phyloP scores from a whole-genome alignment of 2,888 invertebrate species.

The Pachycephus smyrnensis region DNA sequence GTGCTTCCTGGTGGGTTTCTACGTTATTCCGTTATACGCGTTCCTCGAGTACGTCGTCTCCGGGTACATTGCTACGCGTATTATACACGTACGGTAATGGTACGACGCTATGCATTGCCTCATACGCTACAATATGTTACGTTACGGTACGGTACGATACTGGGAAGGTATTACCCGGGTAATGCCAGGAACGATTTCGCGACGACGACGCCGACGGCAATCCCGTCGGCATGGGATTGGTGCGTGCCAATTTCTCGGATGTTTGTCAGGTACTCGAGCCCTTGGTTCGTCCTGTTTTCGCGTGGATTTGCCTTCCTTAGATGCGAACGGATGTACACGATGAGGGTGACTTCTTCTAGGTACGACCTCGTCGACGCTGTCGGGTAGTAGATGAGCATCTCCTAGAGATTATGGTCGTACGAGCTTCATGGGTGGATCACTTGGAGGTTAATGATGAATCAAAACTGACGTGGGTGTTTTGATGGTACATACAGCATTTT shows the following conservation, averaged over 20 bases:
- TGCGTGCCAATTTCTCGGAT: background rate
- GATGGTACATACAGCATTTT: background rate
- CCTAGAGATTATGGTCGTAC: background rate
- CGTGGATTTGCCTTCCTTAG: conserved; percentile 1
- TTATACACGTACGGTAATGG: background rate
- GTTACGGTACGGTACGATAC: conserved; percentile 3
- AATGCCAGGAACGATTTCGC: conserved; percentile 26
- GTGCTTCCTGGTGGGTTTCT: background rate
- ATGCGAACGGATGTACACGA: background rate
- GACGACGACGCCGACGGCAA: background rate
- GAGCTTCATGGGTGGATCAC: conserved; percentile 2
- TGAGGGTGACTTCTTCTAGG: background rate
- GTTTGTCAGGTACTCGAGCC: background rate
- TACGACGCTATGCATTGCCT: background rate
- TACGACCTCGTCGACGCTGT: background rate
- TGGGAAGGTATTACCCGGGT: conserved; percentile 34
- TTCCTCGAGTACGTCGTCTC: background rate
- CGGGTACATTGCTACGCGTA: background rate
- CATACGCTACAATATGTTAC: background rate
- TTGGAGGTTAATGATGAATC: background rate
- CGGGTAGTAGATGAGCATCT: background rate
- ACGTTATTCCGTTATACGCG: background rate
- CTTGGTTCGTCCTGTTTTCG: background rate
- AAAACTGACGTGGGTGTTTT: background rate
- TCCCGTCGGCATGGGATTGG: background rate